Base-by-base conservation (phyloP, 2,888 invertebrate genomes). In the Agrilus mali region DNA sequence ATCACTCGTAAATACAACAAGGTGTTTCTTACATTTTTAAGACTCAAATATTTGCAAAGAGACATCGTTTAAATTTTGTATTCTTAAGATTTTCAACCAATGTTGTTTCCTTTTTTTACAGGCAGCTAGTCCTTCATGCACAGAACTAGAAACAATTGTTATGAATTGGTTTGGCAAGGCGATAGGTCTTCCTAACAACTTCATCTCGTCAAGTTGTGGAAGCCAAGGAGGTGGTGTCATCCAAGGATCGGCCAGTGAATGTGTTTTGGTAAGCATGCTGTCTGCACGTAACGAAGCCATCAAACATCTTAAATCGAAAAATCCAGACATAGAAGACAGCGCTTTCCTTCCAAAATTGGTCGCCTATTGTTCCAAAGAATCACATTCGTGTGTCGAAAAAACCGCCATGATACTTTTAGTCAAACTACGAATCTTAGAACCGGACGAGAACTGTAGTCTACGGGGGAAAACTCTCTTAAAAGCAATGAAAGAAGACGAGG, bases 101-200 rank as follows among this genome's bases (percentile, higher is more conserved):
- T 20, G 6, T 20, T 27, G 4, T 27, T 27, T 27, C 10, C 2
- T n/a, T n/a, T n/a, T n/a, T 36, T 62, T 61, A 27, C 47, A 85
- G 86, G 86, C 86, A 7, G 84, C 88, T 3, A 83, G 84, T 65
- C 89, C 89, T 10, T 85, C 87, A 0, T 82, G 85, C 50, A 85
- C 87, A n/a, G 89, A 89, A 66, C 65, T 89, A 38, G 88, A 89
- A 66, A 82, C 81, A 0, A 80, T 89, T 47, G 81, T 88, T 2
- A 67, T 86, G 53, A 86, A 89, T 59, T 89, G 88, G 88, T 75
- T 85, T 50, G 86, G 82, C 36, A 77, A 77, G 61, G 80, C 80
- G 2, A 75, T 89, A 41, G 80, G 79, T 35, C 70, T 89, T 4
- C 88, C 89, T 0, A 67, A 73, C 44, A 76, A 75, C 22, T 89